Percentiles rank a stretch among this genome's conserved stretches.
phyloP scores from a whole-genome alignment of 2,888 invertebrate species.

The Oxycera nigricornis region DNA sequence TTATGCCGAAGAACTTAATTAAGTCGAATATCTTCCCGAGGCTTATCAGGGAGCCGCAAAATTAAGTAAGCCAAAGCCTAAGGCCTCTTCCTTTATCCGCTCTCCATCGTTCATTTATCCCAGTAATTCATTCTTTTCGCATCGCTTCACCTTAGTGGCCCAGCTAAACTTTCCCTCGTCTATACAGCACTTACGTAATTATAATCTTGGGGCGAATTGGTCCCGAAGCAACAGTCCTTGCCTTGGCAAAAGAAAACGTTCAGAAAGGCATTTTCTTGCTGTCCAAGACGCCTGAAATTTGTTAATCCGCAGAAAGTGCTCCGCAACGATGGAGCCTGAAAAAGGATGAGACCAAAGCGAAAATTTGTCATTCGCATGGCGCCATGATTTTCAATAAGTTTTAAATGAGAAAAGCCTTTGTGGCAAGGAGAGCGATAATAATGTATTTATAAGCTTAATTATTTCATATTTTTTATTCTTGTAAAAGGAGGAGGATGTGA shows the following conservation, averaged over 20 bases:
- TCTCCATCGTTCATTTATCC: not conserved
- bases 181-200: not conserved
- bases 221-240: not conserved
- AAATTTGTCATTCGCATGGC: too few relatives aligned
- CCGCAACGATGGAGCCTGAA: too few relatives aligned
- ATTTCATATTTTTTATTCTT: too few relatives aligned
- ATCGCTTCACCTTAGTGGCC: not conserved
- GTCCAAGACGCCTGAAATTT: not conserved
- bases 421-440: too few relatives aligned
- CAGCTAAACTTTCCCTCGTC: not conserved
- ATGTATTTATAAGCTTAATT: too few relatives aligned
- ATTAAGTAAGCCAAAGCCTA: not conserved
- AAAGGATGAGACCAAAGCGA: too few relatives aligned
- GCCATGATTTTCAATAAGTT: too few relatives aligned
- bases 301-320: too few relatives aligned
- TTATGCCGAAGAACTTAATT: not conserved
- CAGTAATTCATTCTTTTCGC: not conserved
- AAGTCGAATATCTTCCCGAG: not conserved
- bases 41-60: not conserved
- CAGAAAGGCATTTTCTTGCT: not conserved
- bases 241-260: not conserved
- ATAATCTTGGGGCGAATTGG: not conserved
- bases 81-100: not conserved
- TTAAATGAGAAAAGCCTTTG: too few relatives aligned
- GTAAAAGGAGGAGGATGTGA: too few relatives aligned